These are phyloP conservation scores for Tragelaphus eurycerus DNA, from an alignment of 2,797 vertebrate genomes.

Conservation along the genomic window DNA sequence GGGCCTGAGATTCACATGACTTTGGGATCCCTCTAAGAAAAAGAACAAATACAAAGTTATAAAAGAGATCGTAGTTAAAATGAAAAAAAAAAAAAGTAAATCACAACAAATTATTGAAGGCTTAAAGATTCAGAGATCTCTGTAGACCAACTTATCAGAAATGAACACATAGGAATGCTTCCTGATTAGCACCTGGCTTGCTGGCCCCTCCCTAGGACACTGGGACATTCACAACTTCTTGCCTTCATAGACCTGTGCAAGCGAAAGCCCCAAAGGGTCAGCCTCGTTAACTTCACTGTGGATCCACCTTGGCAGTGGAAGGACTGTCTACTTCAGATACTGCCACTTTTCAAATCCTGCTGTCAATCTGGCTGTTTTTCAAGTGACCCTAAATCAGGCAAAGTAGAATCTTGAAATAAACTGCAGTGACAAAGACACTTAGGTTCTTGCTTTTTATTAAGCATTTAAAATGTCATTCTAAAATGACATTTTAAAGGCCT, in stretches of 20 bases:
- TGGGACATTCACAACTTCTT: neutral
- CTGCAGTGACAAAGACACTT: conserved; percentile 60
- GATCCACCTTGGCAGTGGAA: neutral
- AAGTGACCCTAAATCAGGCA: neutral
- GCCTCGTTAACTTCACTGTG: neutral
- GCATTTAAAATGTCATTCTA: neutral
- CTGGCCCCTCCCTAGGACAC: neutral
- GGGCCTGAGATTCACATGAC: neutral
- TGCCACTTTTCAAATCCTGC: neutral
- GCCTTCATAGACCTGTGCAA: neutral
- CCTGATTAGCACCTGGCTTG: neutral
- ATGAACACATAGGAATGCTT: neutral
- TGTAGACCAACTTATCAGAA: neutral
- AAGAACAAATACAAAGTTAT: neutral
- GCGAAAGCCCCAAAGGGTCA: neutral
- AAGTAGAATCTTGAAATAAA: conserved; percentile 36
- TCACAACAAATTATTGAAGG: neutral
- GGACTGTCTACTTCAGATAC: neutral
- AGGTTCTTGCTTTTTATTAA: conserved; percentile 63
- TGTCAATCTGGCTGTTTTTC: conserved; percentile 5
- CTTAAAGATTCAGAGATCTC: neutral
- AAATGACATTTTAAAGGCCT: conserved; percentile 63
- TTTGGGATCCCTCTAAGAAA: neutral
- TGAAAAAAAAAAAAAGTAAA: neutral
- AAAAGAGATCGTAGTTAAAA: neutral